Base-by-base conservation (phyloP, 1,140 invertebrate genomes). In the Pseudomyrmex flavicornis region DNA sequence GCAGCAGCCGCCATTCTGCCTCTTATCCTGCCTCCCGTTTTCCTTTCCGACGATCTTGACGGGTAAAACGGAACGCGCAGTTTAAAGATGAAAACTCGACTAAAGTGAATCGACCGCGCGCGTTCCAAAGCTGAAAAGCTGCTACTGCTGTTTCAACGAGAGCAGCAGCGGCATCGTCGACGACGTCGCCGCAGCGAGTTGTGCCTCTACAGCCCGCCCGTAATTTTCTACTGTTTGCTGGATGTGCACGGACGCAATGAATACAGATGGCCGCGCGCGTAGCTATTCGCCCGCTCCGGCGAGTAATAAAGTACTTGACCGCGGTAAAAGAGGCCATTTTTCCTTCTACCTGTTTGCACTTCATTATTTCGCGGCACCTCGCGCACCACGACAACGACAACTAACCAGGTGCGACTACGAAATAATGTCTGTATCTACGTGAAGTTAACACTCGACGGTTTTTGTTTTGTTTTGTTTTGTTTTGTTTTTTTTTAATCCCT, bases 161-260 rank as follows among this genome's bases (percentile, higher is more conserved):
- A 73, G 26, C 13, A 79, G 59, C 46, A 75, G 15, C 17, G 82
- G 26, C 44, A 68, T 56, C 50, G 62, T 26, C n/a, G 73, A 20
- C n/a, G 68, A n/a, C 66, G 58, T 83, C 35, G 35, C 35, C 22
- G 50, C 35, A 59, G n/a, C 7, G 22, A 68, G 20, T 20, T n/a
- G 22, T 48, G 22, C 2, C 66, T 20, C 65, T 76, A 52, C 48
- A 17, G 46, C 86, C 85, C 88, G 75, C 56, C 72, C 72, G 87
- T 90, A 91, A 92, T 91, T 91, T 90, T 89, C 90, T 91, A 77
- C 86, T 88, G 88, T 91, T 92, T 91, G 86, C 87, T 86, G 83
- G 87, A 90, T 90, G 83, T 85, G 84, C 84, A 82, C 84, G 68
- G 58, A 88, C 65, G 83, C 86, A 87, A 89, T 90, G 88, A 90